These are phyloP conservation scores for Micromesistius poutassou DNA, from an alignment of 2,797 vertebrate species.

Conservation along the genomic window DNA sequence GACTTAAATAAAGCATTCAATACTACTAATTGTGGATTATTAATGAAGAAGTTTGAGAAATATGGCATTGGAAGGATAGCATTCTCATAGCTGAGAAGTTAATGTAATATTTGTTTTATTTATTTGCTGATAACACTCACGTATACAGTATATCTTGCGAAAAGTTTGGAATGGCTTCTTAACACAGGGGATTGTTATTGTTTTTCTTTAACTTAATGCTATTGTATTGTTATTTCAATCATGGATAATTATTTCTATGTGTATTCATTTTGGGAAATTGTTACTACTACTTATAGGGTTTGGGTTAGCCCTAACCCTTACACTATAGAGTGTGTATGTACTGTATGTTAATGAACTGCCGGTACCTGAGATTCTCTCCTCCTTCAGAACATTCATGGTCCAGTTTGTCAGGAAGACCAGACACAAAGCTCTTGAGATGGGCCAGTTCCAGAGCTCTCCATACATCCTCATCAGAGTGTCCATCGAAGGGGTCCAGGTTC, in stretches of 20 bases:
- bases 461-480: constrained; percentile 86
- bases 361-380: constrained; percentile 93
- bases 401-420: constrained; percentile 84
- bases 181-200: background rate
- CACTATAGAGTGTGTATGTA: background rate
- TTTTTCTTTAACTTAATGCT: background rate
- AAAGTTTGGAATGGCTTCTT: no score
- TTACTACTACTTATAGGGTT: background rate
- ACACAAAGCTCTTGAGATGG: constrained; percentile 84
- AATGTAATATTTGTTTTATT: no score
- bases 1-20: no score
- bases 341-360: constrained; percentile 50
- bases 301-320: no score
- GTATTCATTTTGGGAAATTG: background rate
- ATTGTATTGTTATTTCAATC: background rate
- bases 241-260: background rate
- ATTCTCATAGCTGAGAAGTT: no score
- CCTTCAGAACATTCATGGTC: constrained; percentile 85
- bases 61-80: no score
- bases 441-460: constrained; percentile 89
- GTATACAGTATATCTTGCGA: no score
- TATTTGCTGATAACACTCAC: no score
- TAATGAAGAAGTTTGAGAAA: no score
- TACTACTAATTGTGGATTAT: no score
- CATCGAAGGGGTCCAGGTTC: constrained; percentile 92